These are phyloP conservation scores for Charanyca ferruginea DNA, from an alignment of 2,888 invertebrate genomes.

Conservation along the genomic window DNA sequence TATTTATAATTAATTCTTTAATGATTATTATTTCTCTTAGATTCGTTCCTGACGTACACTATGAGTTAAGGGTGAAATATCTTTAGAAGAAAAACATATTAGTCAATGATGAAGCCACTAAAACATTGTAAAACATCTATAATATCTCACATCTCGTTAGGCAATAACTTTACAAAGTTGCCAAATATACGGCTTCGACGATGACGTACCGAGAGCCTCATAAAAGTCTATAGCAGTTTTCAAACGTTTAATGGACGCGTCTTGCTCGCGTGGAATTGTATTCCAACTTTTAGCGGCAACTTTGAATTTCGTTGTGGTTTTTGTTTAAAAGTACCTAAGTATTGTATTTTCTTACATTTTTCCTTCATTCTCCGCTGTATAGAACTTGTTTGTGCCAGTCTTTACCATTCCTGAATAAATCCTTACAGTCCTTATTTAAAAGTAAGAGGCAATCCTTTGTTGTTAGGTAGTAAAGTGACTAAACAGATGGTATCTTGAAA, in stretches of 20 bases:
- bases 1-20: too few relatives aligned
- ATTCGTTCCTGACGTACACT: too few relatives aligned
- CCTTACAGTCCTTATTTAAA: constrained; percentile 26
- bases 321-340: constrained; percentile 55
- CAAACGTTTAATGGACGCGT: constrained; percentile 73
- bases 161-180: constrained; percentile 74
- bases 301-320: constrained; percentile 64
- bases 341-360: constrained; percentile 45
- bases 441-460: constrained; percentile 13
- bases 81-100: background rate
- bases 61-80: too few relatives aligned
- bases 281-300: constrained; percentile 67
- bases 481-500: constrained; percentile 17
- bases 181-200: constrained; percentile 73
- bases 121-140: constrained; percentile 56
- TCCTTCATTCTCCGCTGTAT: constrained; percentile 20
- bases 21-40: too few relatives aligned
- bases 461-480: constrained; percentile 30
- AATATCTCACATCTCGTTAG: constrained; percentile 60
- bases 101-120: constrained; percentile 28
- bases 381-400: constrained; percentile 41
- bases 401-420: constrained; percentile 37
- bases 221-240: constrained; percentile 76
- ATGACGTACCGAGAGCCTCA: constrained; percentile 72
- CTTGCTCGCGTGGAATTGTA: constrained; percentile 68